A percentile compares a stretch with the other conserved stretches of the same genome.
Conservation (phyloP, 2,888 invertebrate species). For the Pseudococcus longispinus region DNA sequence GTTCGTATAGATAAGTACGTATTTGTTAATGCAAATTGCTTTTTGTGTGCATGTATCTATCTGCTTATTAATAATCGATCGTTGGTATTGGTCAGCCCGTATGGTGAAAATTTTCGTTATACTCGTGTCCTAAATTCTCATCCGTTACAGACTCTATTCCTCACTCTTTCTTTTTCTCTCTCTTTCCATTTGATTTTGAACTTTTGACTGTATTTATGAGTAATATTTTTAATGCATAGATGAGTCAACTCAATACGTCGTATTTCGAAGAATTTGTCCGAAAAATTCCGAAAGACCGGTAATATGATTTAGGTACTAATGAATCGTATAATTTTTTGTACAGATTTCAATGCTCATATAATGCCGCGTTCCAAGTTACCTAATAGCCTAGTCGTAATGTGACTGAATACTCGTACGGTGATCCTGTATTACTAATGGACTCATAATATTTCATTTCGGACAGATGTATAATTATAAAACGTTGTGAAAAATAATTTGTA, state of each 20-base stretch:
- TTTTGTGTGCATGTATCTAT: neutral
- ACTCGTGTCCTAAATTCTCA: neutral
- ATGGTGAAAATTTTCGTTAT: neutral
- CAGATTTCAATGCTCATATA: neutral
- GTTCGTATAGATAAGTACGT: neutral
- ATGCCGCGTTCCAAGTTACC: neutral
- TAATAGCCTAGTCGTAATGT: neutral
- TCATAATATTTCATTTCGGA: neutral
- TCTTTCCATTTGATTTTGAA: neutral
- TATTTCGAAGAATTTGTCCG: neutral
- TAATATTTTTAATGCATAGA: neutral
- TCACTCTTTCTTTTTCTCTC: neutral
- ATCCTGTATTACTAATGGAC: neutral
- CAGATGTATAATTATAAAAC: neutral
- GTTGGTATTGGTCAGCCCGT: neutral
- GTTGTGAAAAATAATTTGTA: neutral
- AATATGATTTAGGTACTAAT: neutral
- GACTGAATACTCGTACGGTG: neutral
- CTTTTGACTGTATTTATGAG: neutral
- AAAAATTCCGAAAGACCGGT: neutral
- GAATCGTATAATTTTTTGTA: neutral
- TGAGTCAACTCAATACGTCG: neutral
- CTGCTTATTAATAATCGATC: neutral
- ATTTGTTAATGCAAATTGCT: conserved; percentile 24
- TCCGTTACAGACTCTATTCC: neutral